Conservation (phyloP, 2,888 invertebrate genomes). For the Tenthredo livida region DNA sequence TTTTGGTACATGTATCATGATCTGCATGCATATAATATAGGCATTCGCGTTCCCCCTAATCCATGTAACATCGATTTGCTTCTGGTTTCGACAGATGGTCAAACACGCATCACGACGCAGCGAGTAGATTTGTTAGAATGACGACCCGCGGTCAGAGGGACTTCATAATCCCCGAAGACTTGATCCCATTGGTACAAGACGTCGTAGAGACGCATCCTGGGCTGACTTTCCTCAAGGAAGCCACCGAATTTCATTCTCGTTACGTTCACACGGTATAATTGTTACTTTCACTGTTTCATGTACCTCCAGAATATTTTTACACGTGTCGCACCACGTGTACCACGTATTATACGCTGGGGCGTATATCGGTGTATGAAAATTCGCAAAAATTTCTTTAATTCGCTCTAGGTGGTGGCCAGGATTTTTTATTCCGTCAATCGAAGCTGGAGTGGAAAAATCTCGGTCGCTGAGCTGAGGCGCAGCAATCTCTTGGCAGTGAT, state of each 20-base stretch:
- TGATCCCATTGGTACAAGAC: conserved; percentile 96
- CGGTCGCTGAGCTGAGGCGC: conserved; percentile 92
- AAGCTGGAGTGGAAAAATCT: conserved; percentile 97
- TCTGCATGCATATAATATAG: not conserved
- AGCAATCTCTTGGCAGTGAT: conserved; percentile 91
- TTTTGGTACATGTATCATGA: not conserved
- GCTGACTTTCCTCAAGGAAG: conserved; percentile 97
- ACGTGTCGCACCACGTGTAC: no score
- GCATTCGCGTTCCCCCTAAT: not conserved
- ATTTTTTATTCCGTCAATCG: conserved; percentile 98
- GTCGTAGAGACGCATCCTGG: conserved; percentile 99
- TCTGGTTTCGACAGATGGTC: conserved; percentile 83
- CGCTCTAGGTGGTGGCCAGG: conserved; percentile 92
- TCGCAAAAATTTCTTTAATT: not conserved
- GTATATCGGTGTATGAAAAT: not conserved
- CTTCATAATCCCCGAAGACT: conserved; percentile 91
- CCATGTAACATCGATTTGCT: conserved; percentile 16
- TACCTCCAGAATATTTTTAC: no score
- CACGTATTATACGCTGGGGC: no score
- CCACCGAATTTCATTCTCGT: conserved; percentile 98
- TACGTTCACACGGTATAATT: conserved; percentile 95
- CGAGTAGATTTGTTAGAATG: conserved; percentile 93
- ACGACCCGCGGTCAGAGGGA: conserved; percentile 87
- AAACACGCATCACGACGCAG: conserved; percentile 91
- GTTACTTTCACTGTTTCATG: not conserved